A percentile compares a stretch with the other conserved stretches of the same genome.
phyloP scores from a whole-genome alignment of 2,888 invertebrate genomes.

The Lordiphosa fenestrarum region DNA sequence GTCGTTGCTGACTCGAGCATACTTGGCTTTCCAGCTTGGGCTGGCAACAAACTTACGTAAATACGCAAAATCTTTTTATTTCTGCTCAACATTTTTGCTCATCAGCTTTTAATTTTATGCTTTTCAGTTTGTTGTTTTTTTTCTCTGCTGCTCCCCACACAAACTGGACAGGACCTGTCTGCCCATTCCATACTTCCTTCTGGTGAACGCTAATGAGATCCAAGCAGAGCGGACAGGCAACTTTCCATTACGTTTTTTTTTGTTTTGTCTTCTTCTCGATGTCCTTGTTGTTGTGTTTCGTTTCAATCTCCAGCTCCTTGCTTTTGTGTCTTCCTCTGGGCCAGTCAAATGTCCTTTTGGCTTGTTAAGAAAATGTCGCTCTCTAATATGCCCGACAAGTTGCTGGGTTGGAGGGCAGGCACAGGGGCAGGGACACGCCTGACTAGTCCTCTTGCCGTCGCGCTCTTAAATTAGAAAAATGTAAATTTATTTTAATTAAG shows the following conservation, averaged over 20 bases:
- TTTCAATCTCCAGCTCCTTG: constrained; percentile 21
- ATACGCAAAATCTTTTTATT: constrained; percentile 73
- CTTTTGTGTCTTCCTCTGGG: constrained; percentile 35
- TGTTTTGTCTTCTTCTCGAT: constrained; percentile 15
- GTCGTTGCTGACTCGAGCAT: no score
- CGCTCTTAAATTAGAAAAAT: constrained; percentile 79
- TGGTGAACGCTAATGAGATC: constrained; percentile 76
- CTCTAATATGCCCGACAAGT: constrained; percentile 61
- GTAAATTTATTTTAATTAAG: constrained; percentile 80
- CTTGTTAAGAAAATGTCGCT: constrained; percentile 72
- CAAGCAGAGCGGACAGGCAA: constrained; percentile 52
- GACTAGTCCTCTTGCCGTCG: constrained; percentile 50
- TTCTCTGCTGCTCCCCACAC: constrained; percentile 24
- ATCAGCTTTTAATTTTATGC: constrained; percentile 76
- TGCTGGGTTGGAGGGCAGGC: constrained; percentile 5
- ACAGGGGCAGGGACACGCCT: constrained; percentile 28
- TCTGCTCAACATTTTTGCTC: constrained; percentile 65
- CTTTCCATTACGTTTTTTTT: constrained; percentile 60
- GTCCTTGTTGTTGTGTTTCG: constrained; percentile 49
- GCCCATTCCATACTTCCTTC: constrained; percentile 9
- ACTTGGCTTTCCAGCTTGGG: background rate
- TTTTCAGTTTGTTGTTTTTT: constrained; percentile 26
- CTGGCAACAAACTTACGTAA: constrained; percentile 50
- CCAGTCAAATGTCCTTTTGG: constrained; percentile 66
- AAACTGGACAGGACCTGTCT: constrained; percentile 14